Evolutionary conservation across 2,797 vertebrate genomes (phyloP).

Genomic region (Cichlasoma orientale): DNA sequence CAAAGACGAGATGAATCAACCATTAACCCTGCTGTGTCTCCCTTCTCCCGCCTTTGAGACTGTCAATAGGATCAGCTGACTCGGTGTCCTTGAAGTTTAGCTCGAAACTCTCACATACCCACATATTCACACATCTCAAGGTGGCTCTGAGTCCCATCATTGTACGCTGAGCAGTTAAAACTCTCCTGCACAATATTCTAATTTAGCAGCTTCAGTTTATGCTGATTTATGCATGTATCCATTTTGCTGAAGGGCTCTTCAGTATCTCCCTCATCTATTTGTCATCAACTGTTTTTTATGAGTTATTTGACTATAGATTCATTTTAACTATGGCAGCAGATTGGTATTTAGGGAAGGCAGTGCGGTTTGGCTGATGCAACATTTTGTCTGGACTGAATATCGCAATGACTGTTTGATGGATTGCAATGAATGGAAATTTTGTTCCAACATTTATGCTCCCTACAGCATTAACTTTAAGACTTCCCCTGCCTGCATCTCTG

Average conservation of each 20-base stretch:
- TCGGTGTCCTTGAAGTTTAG: slow-evolving; percentile 44
- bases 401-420: neutral
- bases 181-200: slow-evolving; percentile 4
- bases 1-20: slow-evolving; percentile 54
- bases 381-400: neutral
- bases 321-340: neutral
- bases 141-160: neutral
- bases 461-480: neutral
- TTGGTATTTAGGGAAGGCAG: neutral
- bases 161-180: neutral
- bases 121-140: neutral
- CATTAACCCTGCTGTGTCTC: slow-evolving; percentile 49
- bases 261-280: neutral
- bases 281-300: neutral
- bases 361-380: neutral
- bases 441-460: neutral
- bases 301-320: neutral
- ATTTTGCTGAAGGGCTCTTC: neutral
- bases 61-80: slow-evolving; percentile 39
- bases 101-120: slow-evolving; percentile 1
- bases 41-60: neutral
- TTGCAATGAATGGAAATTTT: neutral
- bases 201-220: neutral
- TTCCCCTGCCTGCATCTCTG: neutral
- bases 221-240: neutral